A percentile compares a stretch with the other conserved stretches of the same genome.
Conservation (phyloP, 53 echinoderm and acorn worm genomes). For the Apostichopus leukothele region DNA sequence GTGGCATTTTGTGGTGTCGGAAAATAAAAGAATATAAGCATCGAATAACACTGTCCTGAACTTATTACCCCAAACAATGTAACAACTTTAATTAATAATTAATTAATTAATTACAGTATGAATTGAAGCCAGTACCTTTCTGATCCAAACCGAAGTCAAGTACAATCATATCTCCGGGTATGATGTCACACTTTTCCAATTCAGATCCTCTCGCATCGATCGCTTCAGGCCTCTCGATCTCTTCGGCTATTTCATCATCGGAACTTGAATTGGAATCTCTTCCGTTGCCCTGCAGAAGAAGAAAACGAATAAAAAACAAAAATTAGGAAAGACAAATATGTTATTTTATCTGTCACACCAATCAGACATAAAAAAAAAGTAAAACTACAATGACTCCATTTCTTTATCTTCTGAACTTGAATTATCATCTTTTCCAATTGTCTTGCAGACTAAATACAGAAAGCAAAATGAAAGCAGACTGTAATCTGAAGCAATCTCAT, state of each 20-base stretch:
- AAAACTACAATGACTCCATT: neutral
- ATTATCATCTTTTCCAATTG: too few relatives aligned
- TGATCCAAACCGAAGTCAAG: slow-evolving; percentile 72
- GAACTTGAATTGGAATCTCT: neutral
- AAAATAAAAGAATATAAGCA: too few relatives aligned
- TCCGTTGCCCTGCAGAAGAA: neutral
- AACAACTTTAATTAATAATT: too few relatives aligned
- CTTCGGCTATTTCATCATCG: slow-evolving; percentile 86
- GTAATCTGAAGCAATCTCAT: too few relatives aligned
- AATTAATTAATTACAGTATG: too few relatives aligned
- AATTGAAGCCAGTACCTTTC: slow-evolving; percentile 49
- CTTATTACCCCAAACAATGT: too few relatives aligned
- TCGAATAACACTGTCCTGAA: too few relatives aligned
- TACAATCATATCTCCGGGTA: slow-evolving; percentile 89
- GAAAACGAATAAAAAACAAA: neutral
- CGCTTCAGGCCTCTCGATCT: slow-evolving; percentile 61
- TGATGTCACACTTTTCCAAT: slow-evolving; percentile 38
- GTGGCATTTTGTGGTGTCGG: too few relatives aligned
- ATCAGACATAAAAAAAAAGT: neutral
- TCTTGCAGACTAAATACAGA: too few relatives aligned
- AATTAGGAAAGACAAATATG: neutral
- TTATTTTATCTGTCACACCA: neutral
- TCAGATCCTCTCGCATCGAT: slow-evolving; percentile 38
- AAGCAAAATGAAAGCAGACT: too few relatives aligned
- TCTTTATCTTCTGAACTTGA: too few relatives aligned